A percentile compares a stretch with the other conserved stretches of the same genome.
Conservation (phyloP, 2,888 invertebrate species). For the Dascillus cervinus region DNA sequence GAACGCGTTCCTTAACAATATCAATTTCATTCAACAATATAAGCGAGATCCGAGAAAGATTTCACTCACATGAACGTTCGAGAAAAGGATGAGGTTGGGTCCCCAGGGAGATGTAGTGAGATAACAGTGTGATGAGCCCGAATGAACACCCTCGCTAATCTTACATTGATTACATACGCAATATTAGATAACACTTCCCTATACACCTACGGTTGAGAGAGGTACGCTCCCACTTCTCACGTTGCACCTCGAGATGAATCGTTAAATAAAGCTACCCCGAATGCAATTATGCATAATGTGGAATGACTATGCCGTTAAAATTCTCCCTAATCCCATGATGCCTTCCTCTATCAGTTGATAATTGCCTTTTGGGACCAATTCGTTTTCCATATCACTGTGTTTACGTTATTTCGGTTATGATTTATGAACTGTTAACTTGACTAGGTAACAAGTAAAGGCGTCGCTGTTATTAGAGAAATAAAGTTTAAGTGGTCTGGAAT, state of each 20-base stretch:
- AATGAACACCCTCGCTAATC: constrained; percentile 40
- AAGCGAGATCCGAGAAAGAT: constrained; percentile 13
- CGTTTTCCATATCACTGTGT: constrained; percentile 1
- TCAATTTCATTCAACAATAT: too few species aligned
- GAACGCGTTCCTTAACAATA: too few species aligned
- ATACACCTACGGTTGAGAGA: constrained; percentile 13
- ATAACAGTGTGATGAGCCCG: constrained; percentile 35
- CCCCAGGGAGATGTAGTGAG: constrained; percentile 36
- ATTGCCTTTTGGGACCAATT: constrained; percentile 20
- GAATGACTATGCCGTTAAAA: constrained; percentile 16
- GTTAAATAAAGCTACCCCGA: constrained; percentile 15
- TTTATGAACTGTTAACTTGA: too few species aligned
- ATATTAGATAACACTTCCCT: constrained; percentile 41
- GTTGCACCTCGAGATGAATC: constrained; percentile 21
- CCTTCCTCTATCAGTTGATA: constrained; percentile 13
- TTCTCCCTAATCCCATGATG: constrained; percentile 10
- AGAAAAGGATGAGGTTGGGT: constrained; percentile 20
- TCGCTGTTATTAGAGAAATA: too few species aligned
- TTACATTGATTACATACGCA: constrained; percentile 42
- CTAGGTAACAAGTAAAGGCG: too few species aligned
- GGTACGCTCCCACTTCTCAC: constrained; percentile 8
- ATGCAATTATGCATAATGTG: constrained; percentile 25
- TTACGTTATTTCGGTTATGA: too few species aligned
- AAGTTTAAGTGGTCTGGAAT: too few species aligned
- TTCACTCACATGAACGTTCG: constrained; percentile 13